Evolutionary conservation across 2,797 vertebrate genomes (phyloP).

Genomic region (Amblyopsis hoosieri): DNA sequence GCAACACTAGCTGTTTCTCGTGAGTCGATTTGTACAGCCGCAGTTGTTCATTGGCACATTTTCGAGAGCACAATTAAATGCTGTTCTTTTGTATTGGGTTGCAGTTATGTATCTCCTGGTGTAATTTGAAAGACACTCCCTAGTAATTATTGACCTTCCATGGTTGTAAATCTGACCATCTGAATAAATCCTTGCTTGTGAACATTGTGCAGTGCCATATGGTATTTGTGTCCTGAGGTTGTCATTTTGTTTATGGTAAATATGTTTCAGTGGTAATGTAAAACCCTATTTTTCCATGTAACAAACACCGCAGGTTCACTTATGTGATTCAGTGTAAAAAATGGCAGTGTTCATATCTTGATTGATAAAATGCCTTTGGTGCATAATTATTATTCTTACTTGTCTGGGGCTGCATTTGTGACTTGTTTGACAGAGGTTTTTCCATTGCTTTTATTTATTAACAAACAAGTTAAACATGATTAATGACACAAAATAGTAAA

Average conservation of each 20-base stretch:
- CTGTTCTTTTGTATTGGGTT: slow-evolving; percentile 15
- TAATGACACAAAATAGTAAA: background rate
- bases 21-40: slow-evolving; percentile 75
- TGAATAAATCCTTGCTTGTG: background rate
- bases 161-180: slow-evolving; percentile 14
- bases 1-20: slow-evolving; percentile 75
- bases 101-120: slow-evolving; percentile 14
- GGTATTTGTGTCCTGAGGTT: slow-evolving; percentile 23
- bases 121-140: slow-evolving; percentile 12
- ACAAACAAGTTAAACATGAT: slow-evolving; percentile 38
- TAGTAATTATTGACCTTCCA: background rate
- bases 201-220: slow-evolving; percentile 34
- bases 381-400: slow-evolving; percentile 35
- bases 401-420: slow-evolving; percentile 12
- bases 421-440: slow-evolving; percentile 33
- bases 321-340: slow-evolving; percentile 26
- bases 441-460: slow-evolving; percentile 35
- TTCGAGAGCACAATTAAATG: slow-evolving; percentile 5
- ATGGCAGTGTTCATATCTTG: slow-evolving; percentile 27
- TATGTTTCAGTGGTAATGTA: slow-evolving; percentile 81
- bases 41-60: slow-evolving; percentile 25
- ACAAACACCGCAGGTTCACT: slow-evolving; percentile 29
- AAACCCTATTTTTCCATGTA: slow-evolving; percentile 50
- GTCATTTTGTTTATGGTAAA: slow-evolving; percentile 65
- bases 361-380: slow-evolving; percentile 32